Evolutionary conservation across 2,888 invertebrate genomes (phyloP).

Genomic region (Dryadula phaetusa): DNA sequence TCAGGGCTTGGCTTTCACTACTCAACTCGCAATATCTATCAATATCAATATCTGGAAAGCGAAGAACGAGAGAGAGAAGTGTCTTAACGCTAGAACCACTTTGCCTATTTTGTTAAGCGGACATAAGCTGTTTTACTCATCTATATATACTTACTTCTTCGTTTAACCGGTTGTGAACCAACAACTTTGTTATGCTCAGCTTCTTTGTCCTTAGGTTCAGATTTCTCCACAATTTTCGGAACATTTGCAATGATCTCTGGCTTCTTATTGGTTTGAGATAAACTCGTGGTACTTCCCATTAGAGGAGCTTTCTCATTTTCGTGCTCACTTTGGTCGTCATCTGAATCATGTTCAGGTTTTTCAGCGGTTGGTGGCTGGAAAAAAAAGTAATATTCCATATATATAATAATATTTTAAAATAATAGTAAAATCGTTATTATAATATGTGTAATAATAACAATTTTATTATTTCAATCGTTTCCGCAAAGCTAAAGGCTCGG

Average conservation of each 20-base stretch:
- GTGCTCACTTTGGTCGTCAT: conserved; percentile 72
- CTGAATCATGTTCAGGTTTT: conserved; percentile 64
- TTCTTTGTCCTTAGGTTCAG: conserved; percentile 51
- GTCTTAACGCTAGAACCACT: no score
- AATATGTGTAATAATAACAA: no score
- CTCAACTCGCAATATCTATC: no score
- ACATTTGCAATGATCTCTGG: conserved; percentile 77
- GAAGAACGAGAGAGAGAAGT: no score
- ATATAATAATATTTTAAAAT: no score
- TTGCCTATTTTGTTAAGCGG: no score
- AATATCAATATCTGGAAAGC: no score
- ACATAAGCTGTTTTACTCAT: not conserved
- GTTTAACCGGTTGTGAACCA: conserved; percentile 73
- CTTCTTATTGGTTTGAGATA: conserved; percentile 61
- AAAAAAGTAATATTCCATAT: conserved; percentile 21
- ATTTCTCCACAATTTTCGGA: conserved; percentile 70
- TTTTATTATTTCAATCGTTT: no score
- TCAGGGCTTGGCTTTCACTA: no score
- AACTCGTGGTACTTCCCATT: conserved; percentile 72
- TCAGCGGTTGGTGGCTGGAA: conserved; percentile 62
- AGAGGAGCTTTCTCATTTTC: conserved; percentile 79
- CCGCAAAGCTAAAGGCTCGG: no score
- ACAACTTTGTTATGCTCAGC: conserved; percentile 60
- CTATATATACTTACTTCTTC: conserved; percentile 71
- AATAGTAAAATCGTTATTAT: no score